Percentiles rank a stretch among this genome's conserved stretches.
phyloP scores from a whole-genome alignment of 2,797 vertebrate species.

The Helarctos malayanus region DNA sequence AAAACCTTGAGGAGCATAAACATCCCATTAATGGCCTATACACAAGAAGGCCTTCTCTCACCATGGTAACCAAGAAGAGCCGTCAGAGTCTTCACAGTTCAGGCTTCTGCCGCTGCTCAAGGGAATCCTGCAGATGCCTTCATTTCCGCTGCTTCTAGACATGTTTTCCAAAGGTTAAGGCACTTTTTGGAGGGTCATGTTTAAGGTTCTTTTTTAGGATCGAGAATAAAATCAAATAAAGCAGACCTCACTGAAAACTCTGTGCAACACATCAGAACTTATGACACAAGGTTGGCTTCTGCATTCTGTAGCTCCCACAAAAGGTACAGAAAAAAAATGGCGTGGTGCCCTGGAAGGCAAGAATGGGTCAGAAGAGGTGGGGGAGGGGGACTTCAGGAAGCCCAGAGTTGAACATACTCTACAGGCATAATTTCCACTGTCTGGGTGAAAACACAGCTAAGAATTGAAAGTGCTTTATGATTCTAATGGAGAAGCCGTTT shows the following conservation, averaged over 20 bases:
- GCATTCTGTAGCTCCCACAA: too few relatives aligned
- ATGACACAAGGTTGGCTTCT: background rate
- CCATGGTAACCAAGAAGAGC: conserved; percentile 81
- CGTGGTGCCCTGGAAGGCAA: accelerated
- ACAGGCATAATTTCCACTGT: background rate
- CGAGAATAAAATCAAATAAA: conserved; percentile 56
- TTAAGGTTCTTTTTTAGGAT: conserved; percentile 59
- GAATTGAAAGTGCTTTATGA: background rate
- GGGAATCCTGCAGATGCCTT: conserved; percentile 72
- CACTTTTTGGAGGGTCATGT: conserved; percentile 69
- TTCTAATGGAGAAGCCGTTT: background rate
- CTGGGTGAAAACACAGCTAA: background rate
- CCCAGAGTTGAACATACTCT: background rate
- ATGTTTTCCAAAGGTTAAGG: conserved; percentile 79
- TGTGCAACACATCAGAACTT: background rate
- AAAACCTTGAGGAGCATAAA: background rate
- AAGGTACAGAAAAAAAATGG: background rate
- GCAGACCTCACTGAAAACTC: background rate
- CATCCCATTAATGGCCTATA: conserved; percentile 58
- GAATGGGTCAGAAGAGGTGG: too few relatives aligned
- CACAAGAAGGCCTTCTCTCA: conserved; percentile 74
- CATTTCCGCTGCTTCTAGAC: conserved; percentile 76
- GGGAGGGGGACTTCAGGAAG: background rate
- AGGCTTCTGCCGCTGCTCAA: conserved; percentile 40
- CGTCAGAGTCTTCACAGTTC: conserved; percentile 62